Percentiles rank a stretch among this genome's conserved stretches.
phyloP scores from a whole-genome alignment of 2,797 vertebrate genomes.

The Xenops minutus region DNA sequence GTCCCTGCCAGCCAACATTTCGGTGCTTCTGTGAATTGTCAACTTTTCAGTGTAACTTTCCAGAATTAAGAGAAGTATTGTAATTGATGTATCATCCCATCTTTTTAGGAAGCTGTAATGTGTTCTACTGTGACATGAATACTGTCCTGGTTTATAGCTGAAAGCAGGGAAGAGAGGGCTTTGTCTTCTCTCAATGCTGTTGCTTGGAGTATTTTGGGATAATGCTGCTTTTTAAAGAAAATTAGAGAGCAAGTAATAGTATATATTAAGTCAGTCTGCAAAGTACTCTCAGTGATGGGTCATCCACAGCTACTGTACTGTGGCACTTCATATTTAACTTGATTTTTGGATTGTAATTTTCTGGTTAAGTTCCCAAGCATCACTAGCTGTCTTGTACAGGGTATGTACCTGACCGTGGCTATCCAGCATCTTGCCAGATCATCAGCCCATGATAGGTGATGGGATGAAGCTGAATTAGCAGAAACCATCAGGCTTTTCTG shows the following conservation, averaged over 20 bases:
- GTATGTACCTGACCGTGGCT: neutral
- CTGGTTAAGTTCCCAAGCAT: neutral
- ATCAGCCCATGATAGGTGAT: neutral
- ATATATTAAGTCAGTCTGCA: fast-evolving
- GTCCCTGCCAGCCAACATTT: neutral
- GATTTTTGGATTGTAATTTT: neutral
- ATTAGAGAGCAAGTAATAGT: neutral
- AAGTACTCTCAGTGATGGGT: neutral
- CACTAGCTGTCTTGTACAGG: neutral
- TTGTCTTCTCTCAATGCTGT: neutral
- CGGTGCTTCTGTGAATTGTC: neutral
- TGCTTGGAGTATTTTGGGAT: neutral
- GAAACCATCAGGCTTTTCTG: neutral
- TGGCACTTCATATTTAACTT: neutral
- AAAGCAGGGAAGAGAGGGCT: neutral
- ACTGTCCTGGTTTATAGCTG: neutral
- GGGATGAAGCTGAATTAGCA: neutral
- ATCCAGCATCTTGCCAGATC: neutral
- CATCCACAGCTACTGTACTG: neutral
- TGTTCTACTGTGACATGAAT: neutral
- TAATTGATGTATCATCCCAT: neutral
- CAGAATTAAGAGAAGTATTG: neutral
- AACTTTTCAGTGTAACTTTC: neutral
- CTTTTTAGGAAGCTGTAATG: neutral
- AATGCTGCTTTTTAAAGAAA: neutral